Evolutionary conservation across 2,888 invertebrate species (phyloP).

Genomic region (Mesodorylaimus sp.): DNA sequence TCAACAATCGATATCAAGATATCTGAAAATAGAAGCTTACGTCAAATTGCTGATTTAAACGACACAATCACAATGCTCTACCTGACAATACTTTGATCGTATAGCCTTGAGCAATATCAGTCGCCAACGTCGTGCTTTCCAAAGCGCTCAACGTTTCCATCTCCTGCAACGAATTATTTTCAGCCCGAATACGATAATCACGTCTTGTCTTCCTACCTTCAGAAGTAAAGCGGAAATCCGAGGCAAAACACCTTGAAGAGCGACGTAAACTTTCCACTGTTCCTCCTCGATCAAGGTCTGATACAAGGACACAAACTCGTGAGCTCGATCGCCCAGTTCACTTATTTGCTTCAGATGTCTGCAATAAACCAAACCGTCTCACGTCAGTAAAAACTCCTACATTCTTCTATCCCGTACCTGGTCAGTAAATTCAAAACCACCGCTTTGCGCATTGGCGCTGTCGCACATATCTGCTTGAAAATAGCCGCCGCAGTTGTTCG

Average conservation of each 20-base stretch:
- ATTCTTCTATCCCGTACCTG: conserved; percentile 40
- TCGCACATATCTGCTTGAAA: conserved; percentile 1
- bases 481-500: conserved; percentile 57
- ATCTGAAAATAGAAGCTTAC: conserved; percentile 38
- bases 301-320: conserved; percentile 70
- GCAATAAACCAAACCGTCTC: conserved; percentile 1
- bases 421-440: conserved; percentile 61
- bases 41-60: not conserved
- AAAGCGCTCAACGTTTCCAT: conserved; percentile 50
- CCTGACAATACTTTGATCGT: conserved; percentile 65
- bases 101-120: conserved; percentile 80
- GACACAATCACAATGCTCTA: conserved; percentile 11
- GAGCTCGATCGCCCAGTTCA: conserved; percentile 69
- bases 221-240: conserved; percentile 67
- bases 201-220: conserved; percentile 43
- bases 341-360: conserved; percentile 55
- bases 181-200: too few species aligned
- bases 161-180: conserved; percentile 5
- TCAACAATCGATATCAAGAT: conserved; percentile 69
- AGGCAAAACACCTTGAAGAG: conserved; percentile 61
- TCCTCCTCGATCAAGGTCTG: conserved; percentile 61
- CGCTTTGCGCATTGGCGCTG: conserved; percentile 1
- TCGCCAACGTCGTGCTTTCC: conserved; percentile 76
- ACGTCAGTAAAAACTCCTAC: not conserved
- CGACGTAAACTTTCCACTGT: conserved; percentile 83